phyloP scores from a whole-genome alignment of 2,113 vertebrate genomes.

The Apteryx mantelli region DNA sequence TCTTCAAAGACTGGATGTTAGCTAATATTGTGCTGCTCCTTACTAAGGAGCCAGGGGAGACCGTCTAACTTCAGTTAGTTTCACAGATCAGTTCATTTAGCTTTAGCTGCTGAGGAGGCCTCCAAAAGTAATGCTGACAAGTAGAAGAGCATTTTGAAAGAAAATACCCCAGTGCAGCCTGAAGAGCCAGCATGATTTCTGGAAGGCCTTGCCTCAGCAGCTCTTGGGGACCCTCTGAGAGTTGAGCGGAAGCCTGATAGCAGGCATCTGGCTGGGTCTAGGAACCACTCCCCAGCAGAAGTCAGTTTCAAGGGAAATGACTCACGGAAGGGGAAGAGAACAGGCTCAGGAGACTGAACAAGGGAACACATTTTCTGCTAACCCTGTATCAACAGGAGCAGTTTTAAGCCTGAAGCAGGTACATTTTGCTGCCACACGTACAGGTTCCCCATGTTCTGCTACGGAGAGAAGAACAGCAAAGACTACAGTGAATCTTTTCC shows the following conservation, averaged over 20 bases:
- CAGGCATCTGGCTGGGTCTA: neutral
- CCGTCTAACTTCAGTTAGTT: neutral
- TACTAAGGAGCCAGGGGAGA: neutral
- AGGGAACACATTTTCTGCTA: neutral
- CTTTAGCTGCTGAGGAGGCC: neutral
- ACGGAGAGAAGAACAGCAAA: no score
- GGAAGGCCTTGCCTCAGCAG: neutral
- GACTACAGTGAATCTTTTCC: no score
- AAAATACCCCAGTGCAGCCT: neutral
- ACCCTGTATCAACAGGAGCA: neutral
- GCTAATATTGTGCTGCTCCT: neutral
- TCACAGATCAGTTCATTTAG: neutral
- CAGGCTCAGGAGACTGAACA: neutral
- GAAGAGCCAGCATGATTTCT: neutral
- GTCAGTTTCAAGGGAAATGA: neutral
- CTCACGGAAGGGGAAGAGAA: neutral
- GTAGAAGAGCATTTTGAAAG: neutral
- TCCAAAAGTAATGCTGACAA: neutral
- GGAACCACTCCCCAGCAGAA: neutral
- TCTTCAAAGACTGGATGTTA: neutral
- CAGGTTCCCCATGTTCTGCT: no score
- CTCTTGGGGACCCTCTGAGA: neutral
- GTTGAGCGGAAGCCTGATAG: neutral
- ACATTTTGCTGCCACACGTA: neutral
- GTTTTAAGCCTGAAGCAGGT: neutral